Evolutionary conservation across 1,140 invertebrate genomes (phyloP).

Genomic region (Anadara kagoshimensis): DNA sequence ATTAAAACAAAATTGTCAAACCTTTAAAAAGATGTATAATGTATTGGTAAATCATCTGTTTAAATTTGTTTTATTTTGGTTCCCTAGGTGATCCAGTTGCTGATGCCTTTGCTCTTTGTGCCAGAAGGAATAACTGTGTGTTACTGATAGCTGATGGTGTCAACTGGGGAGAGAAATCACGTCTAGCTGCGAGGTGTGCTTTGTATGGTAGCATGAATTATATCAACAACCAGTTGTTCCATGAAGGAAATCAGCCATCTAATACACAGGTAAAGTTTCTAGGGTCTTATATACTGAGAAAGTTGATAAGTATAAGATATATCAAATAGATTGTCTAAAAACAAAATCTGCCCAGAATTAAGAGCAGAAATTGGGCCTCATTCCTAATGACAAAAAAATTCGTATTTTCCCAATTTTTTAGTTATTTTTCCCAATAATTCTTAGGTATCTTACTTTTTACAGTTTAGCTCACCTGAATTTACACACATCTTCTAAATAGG

Average conservation of each 20-base stretch:
- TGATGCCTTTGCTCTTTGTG: slow-evolving; percentile 90
- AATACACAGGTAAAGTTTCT: slow-evolving; percentile 73
- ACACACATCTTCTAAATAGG: no score
- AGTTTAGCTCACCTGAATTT: no score
- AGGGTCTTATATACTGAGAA: background rate
- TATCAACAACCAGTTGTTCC: slow-evolving; percentile 86
- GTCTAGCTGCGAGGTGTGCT: slow-evolving; percentile 90
- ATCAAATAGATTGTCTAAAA: no score
- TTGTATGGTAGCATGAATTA: slow-evolving; percentile 91
- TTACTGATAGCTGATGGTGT: slow-evolving; percentile 93
- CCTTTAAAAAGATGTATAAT: no score
- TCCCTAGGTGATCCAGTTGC: slow-evolving; percentile 88
- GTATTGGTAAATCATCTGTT: background rate
- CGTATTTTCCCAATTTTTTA: no score
- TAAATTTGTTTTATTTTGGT: background rate
- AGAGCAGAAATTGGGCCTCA: no score
- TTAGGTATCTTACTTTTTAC: no score
- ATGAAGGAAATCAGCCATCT: slow-evolving; percentile 61
- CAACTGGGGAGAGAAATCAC: slow-evolving; percentile 94
- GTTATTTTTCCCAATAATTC: no score
- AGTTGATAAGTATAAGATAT: no score
- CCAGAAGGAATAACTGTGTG: slow-evolving; percentile 86
- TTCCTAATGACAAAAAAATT: no score
- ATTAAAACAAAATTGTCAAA: no score
- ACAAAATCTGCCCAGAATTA: background rate